Conservation (phyloP, 1,140 invertebrate species). For the Drosophila bocki region DNA sequence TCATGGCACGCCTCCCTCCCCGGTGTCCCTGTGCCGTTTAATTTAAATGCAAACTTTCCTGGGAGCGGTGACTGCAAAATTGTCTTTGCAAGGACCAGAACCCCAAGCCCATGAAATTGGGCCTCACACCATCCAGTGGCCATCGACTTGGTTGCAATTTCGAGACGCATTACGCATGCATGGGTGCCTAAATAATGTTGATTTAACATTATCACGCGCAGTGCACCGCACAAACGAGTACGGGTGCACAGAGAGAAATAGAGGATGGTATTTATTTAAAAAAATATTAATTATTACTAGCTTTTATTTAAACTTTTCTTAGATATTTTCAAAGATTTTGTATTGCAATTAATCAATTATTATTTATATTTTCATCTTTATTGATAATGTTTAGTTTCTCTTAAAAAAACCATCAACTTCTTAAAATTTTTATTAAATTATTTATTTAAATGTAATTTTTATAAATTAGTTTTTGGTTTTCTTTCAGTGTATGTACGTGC, state of each 20-base stretch:
- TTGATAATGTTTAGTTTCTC: too few relatives aligned
- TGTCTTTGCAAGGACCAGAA: conserved; percentile 56
- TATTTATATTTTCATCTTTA: background rate
- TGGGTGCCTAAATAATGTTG: conserved; percentile 84
- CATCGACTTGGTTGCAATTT: conserved; percentile 62
- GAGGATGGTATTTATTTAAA: too few relatives aligned
- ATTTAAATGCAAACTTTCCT: conserved; percentile 78
- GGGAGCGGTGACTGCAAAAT: conserved; percentile 57
- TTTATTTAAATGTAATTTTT: background rate
- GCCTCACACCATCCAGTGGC: conserved; percentile 3
- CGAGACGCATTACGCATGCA: conserved; percentile 84
- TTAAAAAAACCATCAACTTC: background rate
- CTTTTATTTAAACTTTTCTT: background rate
- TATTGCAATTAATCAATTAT: too few relatives aligned
- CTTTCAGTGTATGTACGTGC: conserved; percentile 16
- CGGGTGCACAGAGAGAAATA: conserved; percentile 1
- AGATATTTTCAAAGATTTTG: background rate
- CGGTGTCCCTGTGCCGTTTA: conserved; percentile 53
- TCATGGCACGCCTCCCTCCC: conserved; percentile 45
- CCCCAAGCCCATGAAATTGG: conserved; percentile 4
- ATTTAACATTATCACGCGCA: conserved; percentile 81
- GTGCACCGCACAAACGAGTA: conserved; percentile 18
- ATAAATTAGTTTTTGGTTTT: background rate
- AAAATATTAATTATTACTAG: background rate
- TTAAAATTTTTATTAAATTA: too few relatives aligned